Conservation (phyloP, 2,888 invertebrate genomes). For the Philereme transversata region DNA sequence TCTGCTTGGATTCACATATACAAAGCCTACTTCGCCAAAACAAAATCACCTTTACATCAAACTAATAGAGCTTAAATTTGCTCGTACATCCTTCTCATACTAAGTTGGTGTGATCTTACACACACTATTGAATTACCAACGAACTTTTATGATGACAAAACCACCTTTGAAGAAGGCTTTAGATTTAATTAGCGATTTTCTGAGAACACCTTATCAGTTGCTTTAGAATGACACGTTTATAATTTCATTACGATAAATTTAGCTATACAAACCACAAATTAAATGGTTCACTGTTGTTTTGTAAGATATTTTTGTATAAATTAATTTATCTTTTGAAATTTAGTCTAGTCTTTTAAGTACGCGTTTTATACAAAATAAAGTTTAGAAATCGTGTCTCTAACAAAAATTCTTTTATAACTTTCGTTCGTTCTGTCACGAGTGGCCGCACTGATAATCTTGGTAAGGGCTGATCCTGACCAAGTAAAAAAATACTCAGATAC, state of each 20-base stretch:
- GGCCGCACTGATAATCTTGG: constrained; percentile 59
- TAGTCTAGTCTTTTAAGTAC: too few species aligned
- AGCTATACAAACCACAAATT: background rate
- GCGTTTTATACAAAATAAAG: background rate
- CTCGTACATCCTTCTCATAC: constrained; percentile 29
- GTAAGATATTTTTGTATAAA: background rate
- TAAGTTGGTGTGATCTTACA: constrained; percentile 42
- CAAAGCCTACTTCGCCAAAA: constrained; percentile 19
- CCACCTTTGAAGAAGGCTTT: constrained; percentile 61
- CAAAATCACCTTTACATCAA: constrained; percentile 37
- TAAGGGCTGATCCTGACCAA: constrained; percentile 32
- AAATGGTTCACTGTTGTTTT: background rate
- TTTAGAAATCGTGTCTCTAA: background rate
- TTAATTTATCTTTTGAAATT: background rate
- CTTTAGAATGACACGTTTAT: constrained; percentile 43
- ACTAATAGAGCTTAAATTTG: constrained; percentile 38
- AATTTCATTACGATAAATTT: constrained; percentile 12
- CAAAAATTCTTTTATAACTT: constrained; percentile 28
- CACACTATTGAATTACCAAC: constrained; percentile 51
- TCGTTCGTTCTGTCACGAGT: constrained; percentile 44
- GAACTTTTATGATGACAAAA: constrained; percentile 67
- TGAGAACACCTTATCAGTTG: constrained; percentile 55
- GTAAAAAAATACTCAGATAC: background rate
- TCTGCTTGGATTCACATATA: constrained; percentile 45
- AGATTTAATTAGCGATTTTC: constrained; percentile 70